These are phyloP conservation scores for Podabrus alpinus DNA, from an alignment of 2,888 invertebrate species.

Conservation along the genomic window DNA sequence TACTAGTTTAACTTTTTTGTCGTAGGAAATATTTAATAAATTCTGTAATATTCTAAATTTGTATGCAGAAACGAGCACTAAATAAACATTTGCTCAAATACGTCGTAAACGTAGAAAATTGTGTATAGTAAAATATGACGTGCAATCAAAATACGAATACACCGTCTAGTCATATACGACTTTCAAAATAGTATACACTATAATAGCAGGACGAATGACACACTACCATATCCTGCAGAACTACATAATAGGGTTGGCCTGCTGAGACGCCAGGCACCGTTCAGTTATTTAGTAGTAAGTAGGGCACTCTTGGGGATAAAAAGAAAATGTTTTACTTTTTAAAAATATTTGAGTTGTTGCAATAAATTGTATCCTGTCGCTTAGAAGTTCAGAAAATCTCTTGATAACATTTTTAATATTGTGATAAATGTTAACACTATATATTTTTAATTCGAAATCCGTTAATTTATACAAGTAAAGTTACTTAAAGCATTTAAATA, in stretches of 20 bases:
- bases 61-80: neutral
- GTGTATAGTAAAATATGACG: neutral
- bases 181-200: constrained; percentile 1
- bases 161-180: neutral
- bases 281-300: constrained; percentile 18
- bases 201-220: constrained; percentile 35
- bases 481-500: neutral
- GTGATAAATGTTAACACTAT: too few relatives aligned
- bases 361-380: neutral
- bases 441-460: neutral
- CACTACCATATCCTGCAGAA: constrained; percentile 40
- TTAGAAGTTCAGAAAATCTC: neutral
- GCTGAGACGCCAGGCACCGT: constrained; percentile 28
- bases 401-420: neutral
- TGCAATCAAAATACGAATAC: neutral
- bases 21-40: neutral
- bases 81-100: neutral
- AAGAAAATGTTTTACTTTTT: constrained; percentile 10
- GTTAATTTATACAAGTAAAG: neutral
- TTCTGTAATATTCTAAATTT: neutral
- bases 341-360: constrained; percentile 5
- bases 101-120: neutral
- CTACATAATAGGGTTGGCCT: constrained; percentile 38
- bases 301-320: constrained; percentile 14
- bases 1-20: neutral